Conservation (phyloP, 2,888 invertebrate species). For the Omphaloscelis lunosa region DNA sequence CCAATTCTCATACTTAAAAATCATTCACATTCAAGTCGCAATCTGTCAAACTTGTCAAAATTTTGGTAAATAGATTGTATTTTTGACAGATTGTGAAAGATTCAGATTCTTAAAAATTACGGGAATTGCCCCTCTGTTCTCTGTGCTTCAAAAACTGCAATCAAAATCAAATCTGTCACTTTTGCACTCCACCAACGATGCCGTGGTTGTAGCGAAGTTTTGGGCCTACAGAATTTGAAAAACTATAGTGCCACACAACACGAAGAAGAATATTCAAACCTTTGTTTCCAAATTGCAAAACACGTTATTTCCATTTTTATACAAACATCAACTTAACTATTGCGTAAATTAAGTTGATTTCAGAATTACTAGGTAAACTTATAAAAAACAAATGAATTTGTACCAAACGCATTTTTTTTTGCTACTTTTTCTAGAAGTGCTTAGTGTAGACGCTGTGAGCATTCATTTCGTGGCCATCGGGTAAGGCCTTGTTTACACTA, state of each 20-base stretch:
- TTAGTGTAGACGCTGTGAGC: neutral
- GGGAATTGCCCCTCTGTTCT: no score
- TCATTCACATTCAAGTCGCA: no score
- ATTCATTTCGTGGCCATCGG: slow-evolving; percentile 14
- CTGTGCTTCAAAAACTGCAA: neutral
- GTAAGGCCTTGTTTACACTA: slow-evolving; percentile 76
- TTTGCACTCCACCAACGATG: neutral
- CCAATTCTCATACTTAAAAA: no score
- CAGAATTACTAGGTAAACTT: neutral
- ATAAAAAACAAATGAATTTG: neutral
- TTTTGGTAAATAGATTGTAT: no score
- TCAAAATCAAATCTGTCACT: neutral
- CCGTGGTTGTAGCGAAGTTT: neutral
- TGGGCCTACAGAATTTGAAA: neutral
- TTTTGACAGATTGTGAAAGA: no score
- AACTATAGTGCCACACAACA: neutral
- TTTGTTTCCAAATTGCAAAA: neutral
- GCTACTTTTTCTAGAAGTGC: neutral
- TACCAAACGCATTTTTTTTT: neutral
- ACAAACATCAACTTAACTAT: neutral
- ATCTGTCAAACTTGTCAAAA: no score
- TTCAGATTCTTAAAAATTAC: no score
- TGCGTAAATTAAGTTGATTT: neutral
- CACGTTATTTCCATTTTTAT: neutral
- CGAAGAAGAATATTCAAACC: neutral